Base-by-base conservation (phyloP, 1,140 invertebrate species). In the Heliconius hermathena region DNA sequence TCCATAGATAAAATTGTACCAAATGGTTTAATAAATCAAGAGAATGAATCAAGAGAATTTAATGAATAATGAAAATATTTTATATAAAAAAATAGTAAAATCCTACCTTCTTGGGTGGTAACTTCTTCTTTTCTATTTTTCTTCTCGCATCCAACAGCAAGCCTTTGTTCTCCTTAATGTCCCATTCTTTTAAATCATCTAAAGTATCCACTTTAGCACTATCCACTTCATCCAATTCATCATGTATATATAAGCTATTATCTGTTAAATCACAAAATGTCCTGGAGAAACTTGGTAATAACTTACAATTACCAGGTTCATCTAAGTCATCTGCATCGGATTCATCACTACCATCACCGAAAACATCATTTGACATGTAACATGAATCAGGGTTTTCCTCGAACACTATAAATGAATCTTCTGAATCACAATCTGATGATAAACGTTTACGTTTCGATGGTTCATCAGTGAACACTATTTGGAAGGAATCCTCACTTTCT, bases 341-440 rank as follows among this genome's bases (percentile, higher is more conserved):
- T 46, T 89, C 86, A 36, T 33, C 36, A 33, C 66, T 73, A 1
- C 87, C 82, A 71, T 91, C 86, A 71, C 91, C 90, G 54, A 94
- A 94, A 0, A 94, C 89, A 87, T 94, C 92, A 18, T 90, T 87
- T 0, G 90, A 88, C 8, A 87, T 90, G 38, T 92, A 94, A 71
- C 93, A 94, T 54, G 86, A 91, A 75, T 94, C 90, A 0, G 90
- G 90, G 36, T 87, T 87, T 16, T 93, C 93, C 33, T 94, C 93
- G 46, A 94, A 94, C 5, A 94, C 87, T 18, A 94, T 94, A 75
- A 93, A 93, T 0, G 91, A 94, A 73, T 94, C 93, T 73, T 94
- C 93, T 0, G 93, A 94, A 1, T 94, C 91, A 80, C 93, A 94
- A 20, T 94, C 93, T 0, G 93, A 94, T 74, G 86, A 76, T 72